phyloP scores from a whole-genome alignment of 1,140 invertebrate genomes.

The Ridgeia piscesae region DNA sequence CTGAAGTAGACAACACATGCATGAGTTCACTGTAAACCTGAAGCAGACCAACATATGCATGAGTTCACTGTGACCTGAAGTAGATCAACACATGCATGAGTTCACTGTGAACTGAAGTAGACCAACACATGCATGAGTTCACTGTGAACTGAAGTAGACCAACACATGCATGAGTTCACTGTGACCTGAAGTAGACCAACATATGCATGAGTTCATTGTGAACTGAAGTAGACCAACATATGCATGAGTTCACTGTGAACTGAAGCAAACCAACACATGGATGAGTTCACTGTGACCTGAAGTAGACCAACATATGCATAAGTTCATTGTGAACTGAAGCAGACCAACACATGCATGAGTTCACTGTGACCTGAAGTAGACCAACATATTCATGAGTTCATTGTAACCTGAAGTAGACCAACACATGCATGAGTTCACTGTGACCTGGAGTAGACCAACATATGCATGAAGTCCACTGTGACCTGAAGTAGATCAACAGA shows the following conservation, averaged over 20 bases:
- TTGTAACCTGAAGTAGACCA: constrained; percentile 66
- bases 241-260: constrained; percentile 83
- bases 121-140: constrained; percentile 57
- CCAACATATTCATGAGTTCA: constrained; percentile 82
- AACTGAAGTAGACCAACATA: constrained; percentile 53
- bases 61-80: constrained; percentile 81
- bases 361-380: constrained; percentile 88
- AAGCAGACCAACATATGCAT: constrained; percentile 52
- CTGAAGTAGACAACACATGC: constrained; percentile 83
- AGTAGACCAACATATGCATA: constrained; percentile 54
- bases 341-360: constrained; percentile 84
- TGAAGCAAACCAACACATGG: constrained; percentile 83
- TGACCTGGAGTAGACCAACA: constrained; percentile 89
- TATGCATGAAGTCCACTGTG: constrained; percentile 81
- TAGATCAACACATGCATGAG: constrained; percentile 86
- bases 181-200: constrained; percentile 87
- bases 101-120: constrained; percentile 71
- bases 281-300: constrained; percentile 80
- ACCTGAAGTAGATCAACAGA: constrained; percentile 53
- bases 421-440: constrained; percentile 67
- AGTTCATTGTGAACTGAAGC: constrained; percentile 83
- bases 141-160: constrained; percentile 86
- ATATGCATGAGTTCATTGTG: constrained; percentile 83
- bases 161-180: too few species aligned
- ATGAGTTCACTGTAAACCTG: constrained; percentile 81